Percentiles rank a stretch among this genome's conserved stretches.
phyloP scores from a whole-genome alignment of 2,888 invertebrate genomes.

The Campoletis raptor region DNA sequence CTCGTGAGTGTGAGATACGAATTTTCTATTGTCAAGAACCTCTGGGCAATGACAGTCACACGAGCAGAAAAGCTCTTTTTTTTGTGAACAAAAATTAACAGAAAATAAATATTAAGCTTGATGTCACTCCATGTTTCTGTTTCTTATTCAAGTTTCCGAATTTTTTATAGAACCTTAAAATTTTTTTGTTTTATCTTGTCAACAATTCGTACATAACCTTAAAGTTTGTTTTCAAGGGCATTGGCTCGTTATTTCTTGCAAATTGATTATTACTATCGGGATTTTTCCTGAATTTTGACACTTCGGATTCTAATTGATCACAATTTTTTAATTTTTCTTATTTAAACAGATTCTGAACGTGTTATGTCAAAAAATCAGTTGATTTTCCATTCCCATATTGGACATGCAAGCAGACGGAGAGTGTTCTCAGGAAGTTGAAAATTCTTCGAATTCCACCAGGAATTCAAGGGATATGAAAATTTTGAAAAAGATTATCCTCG shows the following conservation, averaged over 20 bases:
- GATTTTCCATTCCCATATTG: neutral
- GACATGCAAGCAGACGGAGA: constrained; percentile 30
- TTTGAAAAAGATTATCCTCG: constrained; percentile 9
- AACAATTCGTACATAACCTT: neutral
- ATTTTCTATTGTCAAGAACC: neutral
- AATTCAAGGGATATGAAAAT: constrained; percentile 37
- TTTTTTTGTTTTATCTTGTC: neutral
- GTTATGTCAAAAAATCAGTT: constrained; percentile 9
- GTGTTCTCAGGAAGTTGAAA: constrained; percentile 49
- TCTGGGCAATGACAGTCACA: neutral
- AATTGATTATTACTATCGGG: neutral
- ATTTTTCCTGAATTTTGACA: neutral
- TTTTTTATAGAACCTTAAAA: neutral
- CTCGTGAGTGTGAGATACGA: constrained; percentile 23
- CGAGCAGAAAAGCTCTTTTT: neutral
- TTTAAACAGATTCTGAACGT: neutral
- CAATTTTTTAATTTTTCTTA: neutral
- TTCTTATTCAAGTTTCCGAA: neutral
- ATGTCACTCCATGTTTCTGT: neutral
- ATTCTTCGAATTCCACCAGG: constrained; percentile 52
- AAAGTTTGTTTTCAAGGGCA: neutral
- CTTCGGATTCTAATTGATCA: neutral
- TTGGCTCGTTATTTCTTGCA: neutral
- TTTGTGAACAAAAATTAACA: neutral
- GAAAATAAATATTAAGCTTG: neutral